A percentile compares a stretch with the other conserved stretches of the same genome.
Conservation (phyloP, 2,113 vertebrate species). For the Oenanthe melanoleuca region DNA sequence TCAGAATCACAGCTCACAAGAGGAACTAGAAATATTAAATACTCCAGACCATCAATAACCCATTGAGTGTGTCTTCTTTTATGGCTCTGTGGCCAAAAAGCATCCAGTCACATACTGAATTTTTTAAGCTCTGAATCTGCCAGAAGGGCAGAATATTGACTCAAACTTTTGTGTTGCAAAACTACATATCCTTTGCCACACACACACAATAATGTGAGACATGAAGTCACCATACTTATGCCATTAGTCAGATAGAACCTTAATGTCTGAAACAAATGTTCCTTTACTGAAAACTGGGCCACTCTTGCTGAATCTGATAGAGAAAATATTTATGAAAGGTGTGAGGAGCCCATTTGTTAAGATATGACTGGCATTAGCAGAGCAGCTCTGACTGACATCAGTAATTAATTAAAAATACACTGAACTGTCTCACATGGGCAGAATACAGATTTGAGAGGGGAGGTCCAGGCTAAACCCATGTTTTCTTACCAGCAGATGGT, state of each 20-base stretch:
- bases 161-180: not conserved
- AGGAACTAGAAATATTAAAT: not conserved
- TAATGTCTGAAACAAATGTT: not conserved
- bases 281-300: not conserved
- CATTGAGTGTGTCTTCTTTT: not conserved
- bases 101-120: not conserved
- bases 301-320: not conserved
- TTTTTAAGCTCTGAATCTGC: not conserved
- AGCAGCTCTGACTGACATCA: constrained; percentile 19
- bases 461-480: not conserved
- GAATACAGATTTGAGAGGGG: not conserved
- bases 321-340: constrained; percentile 59
- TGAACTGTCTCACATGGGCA: not conserved
- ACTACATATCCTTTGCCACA: not conserved
- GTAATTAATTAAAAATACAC: constrained; percentile 53
- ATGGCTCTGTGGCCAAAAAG: not conserved
- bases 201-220: not conserved
- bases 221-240: not conserved
- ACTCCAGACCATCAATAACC: not conserved
- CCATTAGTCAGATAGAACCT: constrained; percentile 1
- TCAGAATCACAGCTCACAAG: not conserved
- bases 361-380: constrained; percentile 14
- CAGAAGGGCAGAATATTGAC: not conserved
- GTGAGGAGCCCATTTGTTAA: constrained; percentile 34
- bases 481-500: constrained; percentile 19